These are phyloP conservation scores for Capreolus pygargus DNA, from an alignment of 2,113 vertebrate genomes.

Conservation along the genomic window DNA sequence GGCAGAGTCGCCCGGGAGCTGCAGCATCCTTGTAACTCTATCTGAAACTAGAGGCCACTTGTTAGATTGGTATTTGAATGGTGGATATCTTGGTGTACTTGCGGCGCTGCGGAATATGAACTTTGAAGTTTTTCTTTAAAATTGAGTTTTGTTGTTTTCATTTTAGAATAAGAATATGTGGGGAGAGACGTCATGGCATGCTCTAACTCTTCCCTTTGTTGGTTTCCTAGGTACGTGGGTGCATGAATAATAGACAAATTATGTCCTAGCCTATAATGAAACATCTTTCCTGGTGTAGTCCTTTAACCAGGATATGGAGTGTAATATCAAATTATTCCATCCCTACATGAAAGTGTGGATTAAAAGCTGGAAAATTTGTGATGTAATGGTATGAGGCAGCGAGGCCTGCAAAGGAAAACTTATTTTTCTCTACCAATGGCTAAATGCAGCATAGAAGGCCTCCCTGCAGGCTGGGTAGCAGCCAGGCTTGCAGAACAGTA, in stretches of 20 bases:
- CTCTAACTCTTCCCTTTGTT: neutral
- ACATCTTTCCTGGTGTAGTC: neutral
- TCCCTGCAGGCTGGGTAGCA: neutral
- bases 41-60: neutral
- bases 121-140: neutral
- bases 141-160: neutral
- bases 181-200: neutral
- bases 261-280: neutral
- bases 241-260: slow-evolving; percentile 8
- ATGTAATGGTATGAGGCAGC: neutral
- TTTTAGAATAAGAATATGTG: neutral
- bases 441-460: neutral
- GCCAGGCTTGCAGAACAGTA: neutral
- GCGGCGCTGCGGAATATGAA: neutral
- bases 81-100: neutral
- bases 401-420: neutral
- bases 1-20: neutral
- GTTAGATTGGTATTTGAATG: neutral
- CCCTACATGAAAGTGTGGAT: neutral
- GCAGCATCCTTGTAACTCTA: neutral
- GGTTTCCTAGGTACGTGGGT: neutral
- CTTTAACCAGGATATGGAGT: neutral
- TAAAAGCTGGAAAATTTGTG: neutral
- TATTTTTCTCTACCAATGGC: neutral
- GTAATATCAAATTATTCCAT: neutral